phyloP scores from a whole-genome alignment of 2,113 vertebrate species.

The Athene cunicularia region DNA sequence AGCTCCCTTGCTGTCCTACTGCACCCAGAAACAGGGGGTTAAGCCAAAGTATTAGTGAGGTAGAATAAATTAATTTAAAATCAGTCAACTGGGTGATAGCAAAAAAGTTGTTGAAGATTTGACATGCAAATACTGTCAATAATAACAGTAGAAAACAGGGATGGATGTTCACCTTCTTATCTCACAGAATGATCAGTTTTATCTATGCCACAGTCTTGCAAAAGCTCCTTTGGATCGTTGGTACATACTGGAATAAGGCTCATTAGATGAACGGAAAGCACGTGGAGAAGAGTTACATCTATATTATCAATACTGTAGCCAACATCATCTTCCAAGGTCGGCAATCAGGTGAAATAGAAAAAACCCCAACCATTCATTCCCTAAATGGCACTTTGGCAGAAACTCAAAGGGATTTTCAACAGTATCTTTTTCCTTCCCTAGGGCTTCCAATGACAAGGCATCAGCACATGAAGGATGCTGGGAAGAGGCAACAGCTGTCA shows the following conservation, averaged over 20 bases:
- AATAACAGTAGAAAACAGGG: not conserved
- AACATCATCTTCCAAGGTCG: not conserved
- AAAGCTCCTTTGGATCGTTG: not conserved
- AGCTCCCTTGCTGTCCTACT: not conserved
- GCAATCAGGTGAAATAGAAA: not conserved
- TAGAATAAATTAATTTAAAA: slow-evolving; percentile 1
- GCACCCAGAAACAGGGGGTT: not conserved
- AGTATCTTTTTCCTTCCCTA: not conserved
- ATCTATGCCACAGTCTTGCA: not conserved
- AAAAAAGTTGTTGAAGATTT: not conserved
- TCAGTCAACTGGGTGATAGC: not conserved
- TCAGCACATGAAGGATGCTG: not conserved
- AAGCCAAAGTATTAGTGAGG: not conserved
- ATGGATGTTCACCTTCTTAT: not conserved
- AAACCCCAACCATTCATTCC: not conserved
- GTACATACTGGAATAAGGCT: not conserved
- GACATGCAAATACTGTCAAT: not conserved
- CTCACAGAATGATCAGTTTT: not conserved
- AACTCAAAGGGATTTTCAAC: not conserved
- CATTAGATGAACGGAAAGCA: not conserved
- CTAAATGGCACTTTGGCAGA: not conserved
- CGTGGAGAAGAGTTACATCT: not conserved
- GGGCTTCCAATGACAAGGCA: not conserved
- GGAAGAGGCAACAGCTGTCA: not conserved
- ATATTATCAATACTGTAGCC: not conserved